Evolutionary conservation across 2,113 vertebrate genomes (phyloP).

Genomic region (Oenanthe melanoleuca): DNA sequence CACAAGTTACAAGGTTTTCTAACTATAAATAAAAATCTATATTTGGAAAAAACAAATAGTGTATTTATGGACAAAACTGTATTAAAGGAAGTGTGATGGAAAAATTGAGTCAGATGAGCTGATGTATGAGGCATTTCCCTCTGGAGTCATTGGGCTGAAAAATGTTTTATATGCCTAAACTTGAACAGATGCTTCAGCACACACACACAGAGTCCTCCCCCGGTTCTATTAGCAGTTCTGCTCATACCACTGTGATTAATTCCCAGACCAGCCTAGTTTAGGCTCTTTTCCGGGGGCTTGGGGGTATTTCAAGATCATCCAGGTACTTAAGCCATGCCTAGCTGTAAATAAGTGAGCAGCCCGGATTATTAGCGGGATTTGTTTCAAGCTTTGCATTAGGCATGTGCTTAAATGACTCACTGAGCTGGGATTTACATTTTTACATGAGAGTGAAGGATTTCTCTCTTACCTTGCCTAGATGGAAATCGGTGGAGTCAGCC

Average conservation of each 20-base stretch:
- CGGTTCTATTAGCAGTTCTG: neutral
- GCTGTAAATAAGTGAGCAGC: neutral
- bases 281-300: neutral
- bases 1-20: slow-evolving; percentile 11
- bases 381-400: neutral
- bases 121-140: slow-evolving; percentile 70
- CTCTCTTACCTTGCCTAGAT: slow-evolving; percentile 15
- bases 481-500: neutral
- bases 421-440: slow-evolving; percentile 12
- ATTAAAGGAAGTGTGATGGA: slow-evolving; percentile 70
- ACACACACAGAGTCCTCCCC: neutral
- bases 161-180: slow-evolving; percentile 66
- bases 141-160: slow-evolving; percentile 62
- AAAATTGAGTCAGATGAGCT: slow-evolving; percentile 75
- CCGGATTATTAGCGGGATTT: neutral
- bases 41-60: slow-evolving; percentile 42
- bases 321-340: neutral
- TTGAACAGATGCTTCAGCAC: slow-evolving; percentile 64
- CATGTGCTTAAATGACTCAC: neutral
- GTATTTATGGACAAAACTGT: slow-evolving; percentile 55
- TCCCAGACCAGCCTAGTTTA: neutral
- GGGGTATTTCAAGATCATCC: slow-evolving; percentile 2
- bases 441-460: neutral
- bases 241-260: neutral
- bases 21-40: slow-evolving; percentile 61